Evolutionary conservation across 2,797 vertebrate species (phyloP).

Genomic region (Melanotaenia parkinsoni): DNA sequence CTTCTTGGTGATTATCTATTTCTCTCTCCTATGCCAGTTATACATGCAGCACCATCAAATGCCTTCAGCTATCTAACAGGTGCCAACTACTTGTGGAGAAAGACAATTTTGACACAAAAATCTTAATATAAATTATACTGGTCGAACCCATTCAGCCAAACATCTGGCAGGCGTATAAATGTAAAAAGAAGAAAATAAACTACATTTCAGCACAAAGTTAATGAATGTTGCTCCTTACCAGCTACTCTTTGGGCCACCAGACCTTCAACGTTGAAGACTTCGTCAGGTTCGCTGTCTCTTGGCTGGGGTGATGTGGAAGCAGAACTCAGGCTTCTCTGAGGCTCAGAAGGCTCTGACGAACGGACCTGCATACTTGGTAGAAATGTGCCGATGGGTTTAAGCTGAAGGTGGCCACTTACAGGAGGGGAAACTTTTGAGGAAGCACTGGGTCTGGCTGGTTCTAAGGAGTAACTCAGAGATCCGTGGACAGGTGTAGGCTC

Average conservation of each 20-base stretch:
- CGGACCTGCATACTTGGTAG: slow-evolving; percentile 61
- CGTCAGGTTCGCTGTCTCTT: slow-evolving; percentile 84
- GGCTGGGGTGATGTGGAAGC: slow-evolving; percentile 76
- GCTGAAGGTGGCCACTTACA: slow-evolving; percentile 62
- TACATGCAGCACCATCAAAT: neutral
- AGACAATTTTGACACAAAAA: neutral
- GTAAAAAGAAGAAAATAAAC: neutral
- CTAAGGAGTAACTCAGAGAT: slow-evolving; percentile 49
- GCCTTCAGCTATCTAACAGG: neutral
- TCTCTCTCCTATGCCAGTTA: neutral
- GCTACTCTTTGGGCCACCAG: slow-evolving; percentile 96
- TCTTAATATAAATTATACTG: neutral
- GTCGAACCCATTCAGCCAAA: neutral
- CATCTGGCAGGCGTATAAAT: neutral
- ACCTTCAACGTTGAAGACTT: slow-evolving; percentile 91
- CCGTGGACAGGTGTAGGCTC: slow-evolving; percentile 69
- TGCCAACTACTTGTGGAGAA: neutral
- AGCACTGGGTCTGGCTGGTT: slow-evolving; percentile 25
- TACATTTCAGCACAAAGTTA: neutral
- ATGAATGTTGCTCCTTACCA: slow-evolving; percentile 82
- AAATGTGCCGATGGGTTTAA: slow-evolving; percentile 76
- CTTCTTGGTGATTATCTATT: neutral
- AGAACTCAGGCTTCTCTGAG: slow-evolving; percentile 53
- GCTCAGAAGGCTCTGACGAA: slow-evolving; percentile 63
- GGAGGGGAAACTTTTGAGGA: slow-evolving; percentile 43